phyloP scores from a whole-genome alignment of 2,113 vertebrate genomes.

The Polyodon spathula region DNA sequence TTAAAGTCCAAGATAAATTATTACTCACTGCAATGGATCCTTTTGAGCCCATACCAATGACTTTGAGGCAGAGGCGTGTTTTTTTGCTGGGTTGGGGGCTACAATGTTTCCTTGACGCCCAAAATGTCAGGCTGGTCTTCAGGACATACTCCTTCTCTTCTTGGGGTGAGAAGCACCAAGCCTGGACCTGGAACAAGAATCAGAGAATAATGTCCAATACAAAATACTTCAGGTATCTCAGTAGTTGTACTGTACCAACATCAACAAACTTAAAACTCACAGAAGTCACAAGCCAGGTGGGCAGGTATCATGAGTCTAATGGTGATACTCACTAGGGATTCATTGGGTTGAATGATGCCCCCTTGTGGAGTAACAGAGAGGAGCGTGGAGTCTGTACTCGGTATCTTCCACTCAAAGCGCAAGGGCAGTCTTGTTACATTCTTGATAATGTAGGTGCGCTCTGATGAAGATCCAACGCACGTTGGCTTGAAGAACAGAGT shows the following conservation, averaged over 20 bases:
- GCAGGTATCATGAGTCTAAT: too few relatives aligned
- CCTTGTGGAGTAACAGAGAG: slow-evolving; percentile 63
- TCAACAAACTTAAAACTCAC: too few relatives aligned
- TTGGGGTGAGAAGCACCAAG: slow-evolving; percentile 75
- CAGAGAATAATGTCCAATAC: neutral
- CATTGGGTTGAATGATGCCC: slow-evolving; percentile 72
- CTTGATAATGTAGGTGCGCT: slow-evolving; percentile 53
- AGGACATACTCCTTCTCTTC: slow-evolving; percentile 60
- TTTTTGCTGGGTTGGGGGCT: slow-evolving; percentile 7
- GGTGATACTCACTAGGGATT: slow-evolving; percentile 58
- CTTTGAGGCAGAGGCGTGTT: slow-evolving; percentile 47
- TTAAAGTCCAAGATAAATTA: neutral
- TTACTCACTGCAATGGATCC: slow-evolving; percentile 54
- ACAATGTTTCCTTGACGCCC: slow-evolving; percentile 43
- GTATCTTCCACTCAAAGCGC: slow-evolving; percentile 74
- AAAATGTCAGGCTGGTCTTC: slow-evolving; percentile 55
- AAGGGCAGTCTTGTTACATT: slow-evolving; percentile 68
- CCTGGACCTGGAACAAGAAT: slow-evolving; percentile 55
- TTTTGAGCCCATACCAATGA: slow-evolving; percentile 58
- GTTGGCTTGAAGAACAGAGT: slow-evolving; percentile 77
- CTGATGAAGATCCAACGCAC: slow-evolving; percentile 52
- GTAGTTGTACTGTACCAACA: too few relatives aligned
- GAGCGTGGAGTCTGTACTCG: slow-evolving; percentile 40
- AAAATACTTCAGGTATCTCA: neutral
- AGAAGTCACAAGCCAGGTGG: neutral